Percentiles rank a stretch among this genome's conserved stretches.
Conservation (phyloP, 2,113 vertebrate genomes). For the Polypterus senegalus region DNA sequence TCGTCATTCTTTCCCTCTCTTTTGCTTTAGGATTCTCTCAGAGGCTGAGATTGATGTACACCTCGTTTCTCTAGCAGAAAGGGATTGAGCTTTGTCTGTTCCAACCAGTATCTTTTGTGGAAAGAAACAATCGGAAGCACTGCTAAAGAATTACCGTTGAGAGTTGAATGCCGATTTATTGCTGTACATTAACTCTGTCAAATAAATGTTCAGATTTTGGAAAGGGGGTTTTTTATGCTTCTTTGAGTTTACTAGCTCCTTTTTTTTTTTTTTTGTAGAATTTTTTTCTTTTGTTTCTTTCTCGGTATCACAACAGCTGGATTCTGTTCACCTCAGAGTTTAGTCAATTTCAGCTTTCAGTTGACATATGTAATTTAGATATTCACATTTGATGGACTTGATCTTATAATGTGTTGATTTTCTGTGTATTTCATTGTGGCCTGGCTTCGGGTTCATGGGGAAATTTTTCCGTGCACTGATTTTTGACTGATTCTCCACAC, state of each 20-base stretch:
- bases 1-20: neutral
- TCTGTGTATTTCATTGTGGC: too few species aligned
- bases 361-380: too few species aligned
- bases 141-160: constrained; percentile 28
- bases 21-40: constrained; percentile 70
- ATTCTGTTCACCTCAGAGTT: too few species aligned
- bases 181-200: constrained; percentile 49
- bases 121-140: constrained; percentile 33
- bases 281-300: too few species aligned
- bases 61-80: constrained; percentile 84
- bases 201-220: constrained; percentile 63
- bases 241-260: neutral
- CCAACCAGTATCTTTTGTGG: constrained; percentile 33
- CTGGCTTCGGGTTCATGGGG: too few species aligned
- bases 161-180: constrained; percentile 26
- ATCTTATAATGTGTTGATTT: too few species aligned
- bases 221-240: constrained; percentile 31
- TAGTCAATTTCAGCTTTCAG: too few species aligned
- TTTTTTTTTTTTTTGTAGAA: too few species aligned
- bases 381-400: too few species aligned
- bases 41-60: constrained; percentile 81
- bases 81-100: constrained; percentile 57
- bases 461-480: too few species aligned
- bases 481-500: too few species aligned
- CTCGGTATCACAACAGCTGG: too few species aligned